Base-by-base conservation (phyloP, 2,888 invertebrate species). In the Habrosyne pyritoides region DNA sequence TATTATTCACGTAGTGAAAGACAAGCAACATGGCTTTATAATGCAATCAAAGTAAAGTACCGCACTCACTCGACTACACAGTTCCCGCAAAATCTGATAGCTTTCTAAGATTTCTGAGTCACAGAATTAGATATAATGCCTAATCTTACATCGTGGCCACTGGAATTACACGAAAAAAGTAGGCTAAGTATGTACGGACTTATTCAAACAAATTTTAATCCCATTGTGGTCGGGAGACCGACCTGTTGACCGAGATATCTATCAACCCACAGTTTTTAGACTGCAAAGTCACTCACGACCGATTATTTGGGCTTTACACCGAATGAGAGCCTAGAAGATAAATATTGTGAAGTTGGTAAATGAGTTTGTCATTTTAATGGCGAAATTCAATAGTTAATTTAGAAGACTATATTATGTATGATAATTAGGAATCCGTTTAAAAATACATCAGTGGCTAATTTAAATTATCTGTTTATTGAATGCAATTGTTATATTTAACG, bases 181-280 rank as follows among this genome's bases (percentile, higher is more conserved):
- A 30, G 50, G 50, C 28, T 50, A 49, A 49, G 24, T 48, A 48
- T 49, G 48, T 49, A 14, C 14, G 24, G 21, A 10, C 14, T 50
- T 28, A 24, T 28, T 50, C 50, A 50, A 50, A 50, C 28, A 50
- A 50, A 28, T 12, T 42, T 50, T 50, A 50, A 50, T 50, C 50
- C 50, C 10, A 50, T 50, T 50, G 50, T 50, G 50, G 50, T 50
- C 10, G 14, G 50, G 14, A 18, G 26, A 42, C 14, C 42, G 42
- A 42, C 42, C 12, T n/a, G 18, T 18, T 42, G 42, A 42, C 42
- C 42, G 42, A 42, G 42, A 42, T 42, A 42, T 42, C 42, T 18
- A 42, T 42, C 36, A 18, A 42, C 12, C 18, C 18, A 33, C 33
- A 42, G 42, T 42, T 42, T 42, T 18, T 18, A 42, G 36, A 42